Percentiles rank a stretch among this genome's conserved stretches.
phyloP scores from a whole-genome alignment of 2,113 vertebrate species.

The Sinocyclocheilus grahami region DNA sequence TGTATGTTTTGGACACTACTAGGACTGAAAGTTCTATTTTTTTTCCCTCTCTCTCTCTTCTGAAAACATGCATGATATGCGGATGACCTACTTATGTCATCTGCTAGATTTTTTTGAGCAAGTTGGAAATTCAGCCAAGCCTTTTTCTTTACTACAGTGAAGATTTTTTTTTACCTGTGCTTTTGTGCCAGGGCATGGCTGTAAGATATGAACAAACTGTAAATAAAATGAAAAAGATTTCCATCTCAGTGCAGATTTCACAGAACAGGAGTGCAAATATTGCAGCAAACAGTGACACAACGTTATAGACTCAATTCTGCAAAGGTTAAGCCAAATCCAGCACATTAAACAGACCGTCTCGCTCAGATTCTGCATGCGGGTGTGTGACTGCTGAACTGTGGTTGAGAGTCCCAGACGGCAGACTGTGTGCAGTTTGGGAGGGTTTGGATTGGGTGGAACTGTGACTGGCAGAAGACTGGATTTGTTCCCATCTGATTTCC shows the following conservation, averaged over 20 bases:
- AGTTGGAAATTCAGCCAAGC: neutral
- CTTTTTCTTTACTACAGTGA: neutral
- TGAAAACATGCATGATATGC: neutral
- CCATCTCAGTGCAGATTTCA: neutral
- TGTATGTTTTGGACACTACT: neutral
- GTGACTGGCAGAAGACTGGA: neutral
- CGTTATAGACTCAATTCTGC: constrained; percentile 9
- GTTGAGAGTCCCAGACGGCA: constrained; percentile 45
- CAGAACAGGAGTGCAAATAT: neutral
- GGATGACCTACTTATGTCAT: constrained; percentile 22
- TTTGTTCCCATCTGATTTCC: neutral
- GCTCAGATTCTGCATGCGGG: constrained; percentile 6
- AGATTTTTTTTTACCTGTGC: neutral
- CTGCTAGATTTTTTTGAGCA: neutral
- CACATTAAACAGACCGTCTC: neutral
- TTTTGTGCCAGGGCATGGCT: neutral
- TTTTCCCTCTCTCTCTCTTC: neutral
- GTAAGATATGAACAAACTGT: neutral
- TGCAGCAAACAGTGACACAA: neutral
- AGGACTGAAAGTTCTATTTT: neutral
- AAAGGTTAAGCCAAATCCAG: constrained; percentile 36
- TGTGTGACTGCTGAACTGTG: constrained; percentile 51
- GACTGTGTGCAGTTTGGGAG: constrained; percentile 11
- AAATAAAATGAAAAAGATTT: constrained; percentile 11
- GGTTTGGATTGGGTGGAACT: constrained; percentile 8